phyloP scores from a whole-genome alignment of 2,113 vertebrate genomes.

The Takifugu bimaculatus region DNA sequence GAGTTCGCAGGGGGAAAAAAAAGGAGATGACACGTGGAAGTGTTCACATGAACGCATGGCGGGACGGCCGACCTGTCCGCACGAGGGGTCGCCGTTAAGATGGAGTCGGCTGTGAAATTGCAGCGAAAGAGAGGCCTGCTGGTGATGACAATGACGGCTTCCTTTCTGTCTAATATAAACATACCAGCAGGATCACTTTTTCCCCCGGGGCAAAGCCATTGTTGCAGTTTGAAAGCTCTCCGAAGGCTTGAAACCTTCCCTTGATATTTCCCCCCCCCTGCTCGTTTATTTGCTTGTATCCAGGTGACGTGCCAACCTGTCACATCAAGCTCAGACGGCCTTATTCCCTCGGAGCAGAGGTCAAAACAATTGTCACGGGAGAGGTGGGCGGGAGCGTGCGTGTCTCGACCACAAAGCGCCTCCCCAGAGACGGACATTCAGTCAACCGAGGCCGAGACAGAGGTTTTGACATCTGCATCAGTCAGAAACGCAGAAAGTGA shows the following conservation, averaged over 20 bases:
- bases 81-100: slow-evolving; percentile 64
- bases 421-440: not conserved
- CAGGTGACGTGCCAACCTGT: slow-evolving; percentile 73
- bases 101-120: slow-evolving; percentile 64
- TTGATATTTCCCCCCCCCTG: slow-evolving; percentile 60
- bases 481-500: not conserved
- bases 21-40: slow-evolving; percentile 30
- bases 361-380: slow-evolving; percentile 60
- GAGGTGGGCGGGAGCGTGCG: not conserved
- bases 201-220: slow-evolving; percentile 68
- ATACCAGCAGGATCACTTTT: slow-evolving; percentile 79
- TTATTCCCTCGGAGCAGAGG: slow-evolving; percentile 69
- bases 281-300: slow-evolving; percentile 70
- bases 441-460: slow-evolving; percentile 6
- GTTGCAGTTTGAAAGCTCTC: slow-evolving; percentile 75
- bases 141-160: slow-evolving; percentile 79
- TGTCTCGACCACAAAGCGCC: not conserved
- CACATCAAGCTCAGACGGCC: slow-evolving; percentile 62
- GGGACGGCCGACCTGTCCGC: slow-evolving; percentile 57
- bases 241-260: slow-evolving; percentile 73
- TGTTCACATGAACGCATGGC: slow-evolving; percentile 58
- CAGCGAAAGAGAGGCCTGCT: slow-evolving; percentile 63
- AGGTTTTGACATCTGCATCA: not conserved
- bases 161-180: slow-evolving; percentile 79
- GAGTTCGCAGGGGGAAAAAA: slow-evolving; percentile 47